Evolutionary conservation across 2,113 vertebrate species (phyloP).

Genomic region (Tautogolabrus adspersus): DNA sequence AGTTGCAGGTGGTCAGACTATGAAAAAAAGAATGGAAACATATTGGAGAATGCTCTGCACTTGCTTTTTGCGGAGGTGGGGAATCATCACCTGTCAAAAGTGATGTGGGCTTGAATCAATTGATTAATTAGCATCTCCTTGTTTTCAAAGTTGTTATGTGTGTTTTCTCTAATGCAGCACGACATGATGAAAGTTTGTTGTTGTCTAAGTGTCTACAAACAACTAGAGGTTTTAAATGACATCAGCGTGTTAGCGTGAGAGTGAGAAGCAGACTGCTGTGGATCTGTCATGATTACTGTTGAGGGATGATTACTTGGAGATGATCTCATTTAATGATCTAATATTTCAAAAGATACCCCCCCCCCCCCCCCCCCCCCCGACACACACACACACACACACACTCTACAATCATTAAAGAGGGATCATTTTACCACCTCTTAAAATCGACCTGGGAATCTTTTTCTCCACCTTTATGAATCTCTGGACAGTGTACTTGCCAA

Average conservation of each 20-base stretch:
- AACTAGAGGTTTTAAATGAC: slow-evolving; percentile 53
- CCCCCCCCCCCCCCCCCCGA: too few relatives aligned
- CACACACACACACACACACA: background rate
- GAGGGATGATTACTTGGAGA: slow-evolving; percentile 69
- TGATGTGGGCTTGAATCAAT: background rate
- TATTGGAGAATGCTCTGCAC: slow-evolving; percentile 49
- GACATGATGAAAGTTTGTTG: slow-evolving; percentile 41
- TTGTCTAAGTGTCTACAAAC: slow-evolving; percentile 31
- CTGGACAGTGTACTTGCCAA: background rate
- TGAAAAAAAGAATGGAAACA: slow-evolving; percentile 53
- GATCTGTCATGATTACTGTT: slow-evolving; percentile 71
- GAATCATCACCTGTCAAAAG: slow-evolving; percentile 47
- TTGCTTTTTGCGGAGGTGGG: slow-evolving; percentile 40
- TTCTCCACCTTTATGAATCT: slow-evolving; percentile 15
- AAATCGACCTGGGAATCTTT: slow-evolving; percentile 53
- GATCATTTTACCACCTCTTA: slow-evolving; percentile 38
- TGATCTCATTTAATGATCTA: slow-evolving; percentile 80
- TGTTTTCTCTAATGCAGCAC: slow-evolving; percentile 34
- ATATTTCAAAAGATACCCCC: slow-evolving; percentile 64
- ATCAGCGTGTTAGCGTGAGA: slow-evolving; percentile 76
- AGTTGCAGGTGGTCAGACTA: slow-evolving; percentile 77
- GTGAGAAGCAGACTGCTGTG: slow-evolving; percentile 60
- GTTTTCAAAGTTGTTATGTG: slow-evolving; percentile 15
- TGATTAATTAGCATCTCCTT: slow-evolving; percentile 24
- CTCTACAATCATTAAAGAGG: slow-evolving; percentile 46